phyloP scores from a whole-genome alignment of 2,113 vertebrate genomes.

The Prietella phreatophila region DNA sequence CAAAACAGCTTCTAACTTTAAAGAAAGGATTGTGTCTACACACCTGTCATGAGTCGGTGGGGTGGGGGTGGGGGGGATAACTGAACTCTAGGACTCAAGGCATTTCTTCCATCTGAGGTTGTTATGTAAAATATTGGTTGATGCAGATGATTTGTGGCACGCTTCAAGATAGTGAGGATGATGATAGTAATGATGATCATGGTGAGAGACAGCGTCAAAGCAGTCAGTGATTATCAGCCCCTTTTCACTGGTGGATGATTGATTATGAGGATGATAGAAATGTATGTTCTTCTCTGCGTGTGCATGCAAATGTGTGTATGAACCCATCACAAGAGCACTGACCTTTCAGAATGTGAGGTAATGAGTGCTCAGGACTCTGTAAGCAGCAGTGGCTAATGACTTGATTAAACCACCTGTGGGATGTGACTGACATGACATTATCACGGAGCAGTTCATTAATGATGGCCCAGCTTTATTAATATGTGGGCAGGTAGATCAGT shows the following conservation, averaged over 20 bases:
- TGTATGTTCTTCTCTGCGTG: not conserved
- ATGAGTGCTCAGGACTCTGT: conserved; percentile 30
- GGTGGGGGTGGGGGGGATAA: not conserved
- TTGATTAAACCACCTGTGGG: conserved; percentile 60
- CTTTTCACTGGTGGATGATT: not conserved
- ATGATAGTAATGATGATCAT: not conserved
- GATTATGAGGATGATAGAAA: not conserved
- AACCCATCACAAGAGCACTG: conserved; percentile 50
- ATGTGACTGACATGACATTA: conserved; percentile 68
- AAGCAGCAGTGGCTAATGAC: conserved; percentile 44
- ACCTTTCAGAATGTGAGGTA: conserved; percentile 50
- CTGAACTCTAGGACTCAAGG: not conserved
- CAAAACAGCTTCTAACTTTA: not conserved
- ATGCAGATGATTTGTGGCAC: not conserved
- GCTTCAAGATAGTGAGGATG: not conserved
- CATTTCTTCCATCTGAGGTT: not conserved
- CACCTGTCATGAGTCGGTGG: not conserved
- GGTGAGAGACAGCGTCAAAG: not conserved
- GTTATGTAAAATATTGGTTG: not conserved
- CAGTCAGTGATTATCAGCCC: not conserved
- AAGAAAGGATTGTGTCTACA: not conserved
- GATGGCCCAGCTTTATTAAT: not conserved
- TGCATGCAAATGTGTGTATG: conserved; percentile 4
- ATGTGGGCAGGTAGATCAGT: not conserved
- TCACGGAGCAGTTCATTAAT: not conserved